These are phyloP conservation scores for Pterobdella sp. DNA, from an alignment of 2,888 invertebrate species.

Conservation along the genomic window DNA sequence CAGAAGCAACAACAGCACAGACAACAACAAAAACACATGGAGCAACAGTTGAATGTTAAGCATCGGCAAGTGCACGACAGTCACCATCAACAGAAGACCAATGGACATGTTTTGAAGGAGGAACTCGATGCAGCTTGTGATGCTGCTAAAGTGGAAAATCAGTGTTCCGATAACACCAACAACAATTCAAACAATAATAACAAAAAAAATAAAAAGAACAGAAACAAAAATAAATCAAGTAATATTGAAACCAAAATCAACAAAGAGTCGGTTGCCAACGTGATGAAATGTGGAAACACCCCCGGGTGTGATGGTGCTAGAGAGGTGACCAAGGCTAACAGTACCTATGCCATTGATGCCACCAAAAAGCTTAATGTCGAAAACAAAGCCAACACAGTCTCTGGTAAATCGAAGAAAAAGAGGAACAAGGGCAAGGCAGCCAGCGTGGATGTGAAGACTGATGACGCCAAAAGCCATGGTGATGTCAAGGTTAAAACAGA, in stretches of 20 bases:
- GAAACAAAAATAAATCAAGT: neutral
- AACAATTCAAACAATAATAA: conserved; percentile 11
- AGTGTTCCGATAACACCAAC: neutral
- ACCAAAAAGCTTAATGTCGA: neutral
- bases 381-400: too few species aligned
- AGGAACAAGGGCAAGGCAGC: neutral
- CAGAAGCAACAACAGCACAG: conserved; percentile 10
- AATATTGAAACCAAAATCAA: neutral
- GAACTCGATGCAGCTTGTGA: neutral
- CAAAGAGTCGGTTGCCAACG: neutral
- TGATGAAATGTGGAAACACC: neutral
- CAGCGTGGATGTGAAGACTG: neutral
- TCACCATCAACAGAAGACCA: neutral
- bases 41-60: neutral
- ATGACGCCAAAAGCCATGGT: neutral
- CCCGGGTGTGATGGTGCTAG: neutral
- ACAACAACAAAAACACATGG: conserved; percentile 5
- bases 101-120: neutral
- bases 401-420: conserved; percentile 2
- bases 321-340: neutral
- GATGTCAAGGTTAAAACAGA: neutral
- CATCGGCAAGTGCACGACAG: neutral
- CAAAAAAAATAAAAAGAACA: neutral
- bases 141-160: neutral
- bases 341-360: neutral